These are phyloP conservation scores for Ceriagrion tenellum DNA, from an alignment of 2,888 invertebrate genomes.

Conservation along the genomic window DNA sequence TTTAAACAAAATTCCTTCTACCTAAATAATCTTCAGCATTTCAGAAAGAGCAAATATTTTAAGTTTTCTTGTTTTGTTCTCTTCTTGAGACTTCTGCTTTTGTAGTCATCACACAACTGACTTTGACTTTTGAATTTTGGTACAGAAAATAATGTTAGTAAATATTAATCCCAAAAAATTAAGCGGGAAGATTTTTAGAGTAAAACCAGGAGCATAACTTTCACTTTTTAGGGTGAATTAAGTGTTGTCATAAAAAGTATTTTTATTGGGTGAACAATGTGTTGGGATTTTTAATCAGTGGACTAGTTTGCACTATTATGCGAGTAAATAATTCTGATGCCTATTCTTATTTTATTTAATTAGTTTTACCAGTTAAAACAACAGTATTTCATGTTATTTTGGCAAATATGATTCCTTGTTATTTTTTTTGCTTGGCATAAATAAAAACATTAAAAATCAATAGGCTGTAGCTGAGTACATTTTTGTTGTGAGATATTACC, in stretches of 20 bases:
- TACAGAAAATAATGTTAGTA: not conserved
- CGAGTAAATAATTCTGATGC: not conserved
- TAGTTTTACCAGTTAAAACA: slow-evolving; percentile 16
- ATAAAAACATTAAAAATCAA: slow-evolving; percentile 23
- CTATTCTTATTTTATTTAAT: not conserved
- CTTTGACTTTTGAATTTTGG: not conserved
- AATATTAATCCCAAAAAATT: not conserved
- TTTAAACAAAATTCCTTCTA: not conserved
- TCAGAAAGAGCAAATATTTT: not conserved
- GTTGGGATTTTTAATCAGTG: not conserved
- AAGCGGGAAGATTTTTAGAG: not conserved
- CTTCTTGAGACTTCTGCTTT: not conserved
- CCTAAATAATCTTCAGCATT: not conserved
- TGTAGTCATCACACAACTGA: not conserved
- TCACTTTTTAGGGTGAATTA: not conserved
- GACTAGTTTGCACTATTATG: not conserved
- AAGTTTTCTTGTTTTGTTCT: not conserved
- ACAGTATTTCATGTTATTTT: slow-evolving; percentile 35
- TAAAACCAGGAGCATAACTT: not conserved
- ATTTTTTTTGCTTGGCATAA: slow-evolving; percentile 13
- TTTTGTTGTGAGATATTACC: slow-evolving; percentile 31
- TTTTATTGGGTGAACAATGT: not conserved
- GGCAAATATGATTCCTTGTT: slow-evolving; percentile 26
- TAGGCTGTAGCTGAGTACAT: slow-evolving; percentile 43
- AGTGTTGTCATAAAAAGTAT: not conserved